Percentiles rank a stretch among this genome's conserved stretches.
Evolutionary conservation across 2,888 invertebrate genomes (phyloP).

Genomic region (Ectemnius cavifrons): DNA sequence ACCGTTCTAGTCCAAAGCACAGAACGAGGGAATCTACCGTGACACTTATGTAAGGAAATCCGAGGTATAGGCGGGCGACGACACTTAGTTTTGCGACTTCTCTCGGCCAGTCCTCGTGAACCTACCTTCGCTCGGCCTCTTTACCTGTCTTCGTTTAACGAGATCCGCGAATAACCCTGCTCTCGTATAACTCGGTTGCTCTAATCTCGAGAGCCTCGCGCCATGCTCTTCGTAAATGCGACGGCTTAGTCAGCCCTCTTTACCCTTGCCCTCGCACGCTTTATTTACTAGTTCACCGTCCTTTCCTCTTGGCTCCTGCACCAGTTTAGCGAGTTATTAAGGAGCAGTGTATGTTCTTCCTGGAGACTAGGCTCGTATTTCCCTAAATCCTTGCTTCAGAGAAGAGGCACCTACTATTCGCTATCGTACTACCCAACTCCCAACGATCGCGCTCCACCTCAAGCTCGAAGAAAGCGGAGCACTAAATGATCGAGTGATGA

Average conservation of each 20-base stretch:
- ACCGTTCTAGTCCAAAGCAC: background rate
- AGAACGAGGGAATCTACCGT: background rate
- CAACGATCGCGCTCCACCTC: too few relatives aligned
- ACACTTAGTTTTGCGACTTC: background rate
- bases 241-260: background rate
- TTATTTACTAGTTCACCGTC: background rate
- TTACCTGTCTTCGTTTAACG: conserved; percentile 10
- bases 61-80: background rate
- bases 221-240: background rate
- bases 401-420: background rate
- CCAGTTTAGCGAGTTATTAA: background rate
- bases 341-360: background rate
- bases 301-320: background rate
- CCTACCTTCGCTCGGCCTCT: background rate
- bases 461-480: too few relatives aligned
- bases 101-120: background rate
- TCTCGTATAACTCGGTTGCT: conserved; percentile 3
- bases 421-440: too few relatives aligned
- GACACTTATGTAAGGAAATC: background rate
- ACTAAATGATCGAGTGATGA: too few relatives aligned
- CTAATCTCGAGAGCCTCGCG: background rate
- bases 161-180: conserved; percentile 5
- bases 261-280: background rate
- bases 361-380: background rate
- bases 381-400: background rate